Evolutionary conservation across 2,113 vertebrate genomes (phyloP).

Genomic region (Eudyptes chrysolophus): DNA sequence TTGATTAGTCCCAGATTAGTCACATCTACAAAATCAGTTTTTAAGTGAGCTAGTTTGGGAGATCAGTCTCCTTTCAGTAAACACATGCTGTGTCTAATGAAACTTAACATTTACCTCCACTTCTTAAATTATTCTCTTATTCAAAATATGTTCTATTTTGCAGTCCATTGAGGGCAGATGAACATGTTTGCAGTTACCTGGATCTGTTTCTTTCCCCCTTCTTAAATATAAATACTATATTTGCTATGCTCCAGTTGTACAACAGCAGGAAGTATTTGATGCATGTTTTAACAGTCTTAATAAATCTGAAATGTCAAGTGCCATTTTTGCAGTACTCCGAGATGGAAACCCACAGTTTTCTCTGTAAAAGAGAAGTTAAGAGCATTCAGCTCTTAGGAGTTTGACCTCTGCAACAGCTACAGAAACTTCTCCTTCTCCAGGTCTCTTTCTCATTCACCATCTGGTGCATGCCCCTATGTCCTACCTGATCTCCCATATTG

Average conservation of each 20-base stretch:
- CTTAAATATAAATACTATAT: background rate
- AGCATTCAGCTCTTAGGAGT: background rate
- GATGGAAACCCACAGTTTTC: background rate
- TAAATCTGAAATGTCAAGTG: background rate
- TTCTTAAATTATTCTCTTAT: background rate
- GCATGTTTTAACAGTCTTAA: background rate
- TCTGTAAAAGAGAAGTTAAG: background rate
- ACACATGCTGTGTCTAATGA: slow-evolving; percentile 12
- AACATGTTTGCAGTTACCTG: background rate
- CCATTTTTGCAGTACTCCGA: background rate
- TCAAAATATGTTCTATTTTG: background rate
- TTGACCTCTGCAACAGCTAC: background rate
- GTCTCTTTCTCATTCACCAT: background rate
- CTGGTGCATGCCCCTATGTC: too few relatives aligned
- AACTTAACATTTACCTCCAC: background rate
- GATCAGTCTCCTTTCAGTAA: slow-evolving; percentile 5
- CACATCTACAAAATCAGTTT: background rate
- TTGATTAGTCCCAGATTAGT: slow-evolving; percentile 31
- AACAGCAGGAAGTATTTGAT: background rate
- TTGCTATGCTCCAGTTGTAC: background rate
- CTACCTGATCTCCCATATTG: background rate
- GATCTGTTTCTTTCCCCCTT: background rate
- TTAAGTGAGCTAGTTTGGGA: background rate
- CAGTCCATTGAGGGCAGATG: background rate
- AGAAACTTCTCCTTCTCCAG: background rate